Evolutionary conservation across 2,113 vertebrate species (phyloP), one percentile per base, ranked within the genome.

Genomic region (Crotophaga sulcirostris): DNA sequence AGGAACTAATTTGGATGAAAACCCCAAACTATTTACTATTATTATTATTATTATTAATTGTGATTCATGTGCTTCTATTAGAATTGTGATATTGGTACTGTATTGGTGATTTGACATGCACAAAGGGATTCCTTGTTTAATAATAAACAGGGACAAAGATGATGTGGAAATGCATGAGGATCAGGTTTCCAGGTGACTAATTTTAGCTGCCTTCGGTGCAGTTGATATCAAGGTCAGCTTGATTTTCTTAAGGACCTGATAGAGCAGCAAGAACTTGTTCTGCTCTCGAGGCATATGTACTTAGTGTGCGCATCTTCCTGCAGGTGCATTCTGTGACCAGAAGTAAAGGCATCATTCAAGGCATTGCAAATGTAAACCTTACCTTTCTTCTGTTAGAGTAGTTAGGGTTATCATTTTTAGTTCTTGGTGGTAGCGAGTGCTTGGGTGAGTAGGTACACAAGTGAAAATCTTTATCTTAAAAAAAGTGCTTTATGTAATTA

Each of bases 111-210:
- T 51, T 59, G 38, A 70, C n/a, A 21, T n/a, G 33, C 42, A 81
- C 17, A 70, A 70, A 87, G 25, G n/a, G 45, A 74, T 70, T 70
- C 69, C 51, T 70, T 55, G 38, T 94, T 77, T 77, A 84, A 33
- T 59, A 87, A 74, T 74, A 81, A 84, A 55, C 8, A 9, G 28
- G 52, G 42, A 75, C 59, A 94, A 89, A 91, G 64, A 42, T 75
- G 60, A 72, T 87, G 69, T 67, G 36, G 63, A 74, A 87, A 54
- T 55, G 76, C 36, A 33, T 34, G 45, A 63, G 69, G 68, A 55
- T 96, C 52, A 55, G 42, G 42, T 93, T 93, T 94, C 89, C 89
- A 95, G 77, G 77, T 89, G 36, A 55, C 55, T 95, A 87, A 95
- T 93, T 94, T 89, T 94, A 94, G 73, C 73, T 70, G 64, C 60